Percentiles rank a stretch among this genome's conserved stretches.
Conservation (phyloP, 1,140 invertebrate genomes). For the Hyles vespertilio region DNA sequence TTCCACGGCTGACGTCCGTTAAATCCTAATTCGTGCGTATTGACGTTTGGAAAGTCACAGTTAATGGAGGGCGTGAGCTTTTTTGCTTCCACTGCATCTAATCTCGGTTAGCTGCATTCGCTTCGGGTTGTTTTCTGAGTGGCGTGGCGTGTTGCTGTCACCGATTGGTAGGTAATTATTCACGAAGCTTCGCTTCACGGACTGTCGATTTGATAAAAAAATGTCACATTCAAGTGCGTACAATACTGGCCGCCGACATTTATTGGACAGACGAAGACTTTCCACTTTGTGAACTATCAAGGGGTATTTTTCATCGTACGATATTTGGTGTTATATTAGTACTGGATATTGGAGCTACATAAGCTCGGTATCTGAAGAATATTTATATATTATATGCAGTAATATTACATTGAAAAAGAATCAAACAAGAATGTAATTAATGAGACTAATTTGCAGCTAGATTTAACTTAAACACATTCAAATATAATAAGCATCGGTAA, state of each 20-base stretch:
- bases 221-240: conserved; percentile 17
- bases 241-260: background rate
- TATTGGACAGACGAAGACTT: too few relatives aligned
- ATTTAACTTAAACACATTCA: too few relatives aligned
- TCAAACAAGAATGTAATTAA: too few relatives aligned
- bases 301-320: too few relatives aligned
- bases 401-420: too few relatives aligned
- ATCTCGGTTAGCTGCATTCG: conserved; percentile 57
- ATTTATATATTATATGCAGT: too few relatives aligned
- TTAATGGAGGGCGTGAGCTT: conserved; percentile 65
- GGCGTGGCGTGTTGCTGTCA: conserved; percentile 64
- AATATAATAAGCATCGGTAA: background rate
- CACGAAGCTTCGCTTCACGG: conserved; percentile 53
- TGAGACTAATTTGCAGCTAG: too few relatives aligned
- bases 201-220: conserved; percentile 40
- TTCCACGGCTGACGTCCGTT: conserved; percentile 34
- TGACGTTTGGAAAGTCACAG: conserved; percentile 65
- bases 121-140: conserved; percentile 63
- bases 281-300: too few relatives aligned
- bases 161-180: conserved; percentile 63
- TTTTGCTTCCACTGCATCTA: conserved; percentile 55
- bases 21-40: conserved; percentile 69
- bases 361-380: too few relatives aligned
- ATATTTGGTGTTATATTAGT: too few relatives aligned
- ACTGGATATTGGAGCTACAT: too few relatives aligned